These are phyloP conservation scores for Tenebrosternarchus preto DNA, from an alignment of 2,113 vertebrate genomes.

Conservation along the genomic window DNA sequence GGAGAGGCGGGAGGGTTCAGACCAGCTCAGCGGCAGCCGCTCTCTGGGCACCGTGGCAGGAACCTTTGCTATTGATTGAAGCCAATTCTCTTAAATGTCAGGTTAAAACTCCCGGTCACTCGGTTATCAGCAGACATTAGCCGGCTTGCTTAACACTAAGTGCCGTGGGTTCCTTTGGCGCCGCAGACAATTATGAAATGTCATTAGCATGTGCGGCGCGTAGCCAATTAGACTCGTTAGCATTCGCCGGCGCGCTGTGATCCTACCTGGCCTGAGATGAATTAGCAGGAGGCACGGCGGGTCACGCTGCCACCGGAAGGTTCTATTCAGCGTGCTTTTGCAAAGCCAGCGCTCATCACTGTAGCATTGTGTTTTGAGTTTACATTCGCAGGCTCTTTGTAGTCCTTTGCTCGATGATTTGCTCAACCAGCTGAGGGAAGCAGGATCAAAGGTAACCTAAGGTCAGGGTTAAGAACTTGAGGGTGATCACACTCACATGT, in stretches of 20 bases:
- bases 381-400: not conserved
- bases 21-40: constrained; percentile 43
- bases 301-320: constrained; percentile 42
- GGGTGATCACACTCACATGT: constrained; percentile 1
- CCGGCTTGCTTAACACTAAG: constrained; percentile 53
- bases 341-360: constrained; percentile 35
- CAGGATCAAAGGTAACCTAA: constrained; percentile 1
- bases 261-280: constrained; percentile 56
- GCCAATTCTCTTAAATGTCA: constrained; percentile 72
- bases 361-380: not conserved
- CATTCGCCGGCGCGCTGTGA: constrained; percentile 52
- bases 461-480: constrained; percentile 22
- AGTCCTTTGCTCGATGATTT: not conserved
- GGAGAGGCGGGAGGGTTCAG: constrained; percentile 15
- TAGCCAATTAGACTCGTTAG: constrained; percentile 66
- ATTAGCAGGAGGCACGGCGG: constrained; percentile 59
- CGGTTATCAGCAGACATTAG: constrained; percentile 50
- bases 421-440: not conserved
- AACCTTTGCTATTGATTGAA: constrained; percentile 72
- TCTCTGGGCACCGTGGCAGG: constrained; percentile 58
- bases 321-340: constrained; percentile 52
- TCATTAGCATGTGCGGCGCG: constrained; percentile 56
- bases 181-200: constrained; percentile 61
- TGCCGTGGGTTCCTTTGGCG: constrained; percentile 34
- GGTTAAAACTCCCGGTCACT: constrained; percentile 57